Evolutionary conservation across 2,797 vertebrate genomes (phyloP).

Genomic region (Cryptoprocta ferox): DNA sequence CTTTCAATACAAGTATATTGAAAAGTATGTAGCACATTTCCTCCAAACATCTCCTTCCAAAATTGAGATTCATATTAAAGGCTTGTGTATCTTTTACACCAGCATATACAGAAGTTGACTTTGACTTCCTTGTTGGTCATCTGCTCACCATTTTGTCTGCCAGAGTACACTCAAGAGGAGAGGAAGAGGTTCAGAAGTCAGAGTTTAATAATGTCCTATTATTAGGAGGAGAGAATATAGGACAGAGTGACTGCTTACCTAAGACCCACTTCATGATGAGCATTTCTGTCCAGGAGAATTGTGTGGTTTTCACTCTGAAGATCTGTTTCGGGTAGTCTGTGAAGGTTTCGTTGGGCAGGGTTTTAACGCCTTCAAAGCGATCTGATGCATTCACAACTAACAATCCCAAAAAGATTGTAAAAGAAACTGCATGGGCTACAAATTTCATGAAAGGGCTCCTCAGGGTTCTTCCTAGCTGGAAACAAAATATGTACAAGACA

Average conservation of each 20-base stretch:
- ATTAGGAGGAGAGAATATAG: not conserved
- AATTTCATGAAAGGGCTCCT: conserved; percentile 99
- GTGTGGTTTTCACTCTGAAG: conserved; percentile 97
- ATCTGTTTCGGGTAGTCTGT: conserved; percentile 96
- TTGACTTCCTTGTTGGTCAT: not conserved
- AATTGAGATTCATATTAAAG: not conserved
- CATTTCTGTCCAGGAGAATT: conserved; percentile 98
- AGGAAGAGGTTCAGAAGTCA: not conserved
- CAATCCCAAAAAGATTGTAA: conserved; percentile 96
- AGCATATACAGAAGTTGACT: not conserved
- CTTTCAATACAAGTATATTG: not conserved
- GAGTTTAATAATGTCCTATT: not conserved
- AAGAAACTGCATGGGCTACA: conserved; percentile 97
- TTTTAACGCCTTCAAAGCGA: conserved; percentile 97
- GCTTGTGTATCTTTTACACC: not conserved
- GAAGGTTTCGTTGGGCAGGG: conserved; percentile 97
- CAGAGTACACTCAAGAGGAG: not conserved
- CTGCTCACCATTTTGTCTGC: not conserved
- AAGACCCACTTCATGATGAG: conserved; percentile 99
- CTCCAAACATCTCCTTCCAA: not conserved
- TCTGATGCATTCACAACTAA: conserved; percentile 96
- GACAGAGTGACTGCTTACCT: conserved; percentile 89
- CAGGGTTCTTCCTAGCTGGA: conserved; percentile 94
- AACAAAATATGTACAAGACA: conserved; percentile 63
- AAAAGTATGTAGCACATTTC: not conserved